phyloP scores from a whole-genome alignment of 1,140 invertebrate species.

The Sarcophaga peregrina region DNA sequence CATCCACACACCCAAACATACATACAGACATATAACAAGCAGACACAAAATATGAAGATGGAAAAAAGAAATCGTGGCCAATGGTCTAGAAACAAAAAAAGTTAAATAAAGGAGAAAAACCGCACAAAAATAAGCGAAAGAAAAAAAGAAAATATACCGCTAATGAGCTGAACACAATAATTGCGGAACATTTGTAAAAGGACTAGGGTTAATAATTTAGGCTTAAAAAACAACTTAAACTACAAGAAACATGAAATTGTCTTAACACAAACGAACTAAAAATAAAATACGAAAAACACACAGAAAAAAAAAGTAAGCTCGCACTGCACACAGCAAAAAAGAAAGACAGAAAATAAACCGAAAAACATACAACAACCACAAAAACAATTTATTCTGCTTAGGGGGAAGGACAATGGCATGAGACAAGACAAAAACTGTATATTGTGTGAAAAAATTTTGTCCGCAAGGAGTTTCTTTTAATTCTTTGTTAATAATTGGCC shows the following conservation, averaged over 20 bases:
- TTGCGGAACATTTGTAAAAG: constrained; percentile 42
- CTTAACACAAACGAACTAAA: constrained; percentile 25
- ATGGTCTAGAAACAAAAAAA: not conserved
- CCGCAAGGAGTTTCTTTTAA: too few relatives aligned
- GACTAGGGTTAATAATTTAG: constrained; percentile 43
- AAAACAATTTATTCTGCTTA: constrained; percentile 35
- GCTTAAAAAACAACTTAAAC: constrained; percentile 38
- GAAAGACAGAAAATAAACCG: not conserved
- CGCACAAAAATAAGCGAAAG: not conserved
- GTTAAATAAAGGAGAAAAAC: not conserved
- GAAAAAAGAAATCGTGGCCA: constrained; percentile 38
- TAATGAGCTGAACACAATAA: constrained; percentile 43
- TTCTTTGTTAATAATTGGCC: too few relatives aligned
- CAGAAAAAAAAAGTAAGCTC: too few relatives aligned
- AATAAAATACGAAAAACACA: not conserved
- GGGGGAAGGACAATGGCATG: too few relatives aligned
- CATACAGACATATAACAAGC: too few relatives aligned
- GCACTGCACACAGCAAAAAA: constrained; percentile 10
- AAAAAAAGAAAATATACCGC: constrained; percentile 35
- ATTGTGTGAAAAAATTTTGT: too few relatives aligned
- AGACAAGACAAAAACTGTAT: too few relatives aligned
- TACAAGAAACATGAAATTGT: constrained; percentile 27
- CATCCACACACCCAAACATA: not conserved
- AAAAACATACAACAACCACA: not conserved
- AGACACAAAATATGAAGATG: not conserved